phyloP scores from a whole-genome alignment of 2,797 vertebrate genomes.

The Propithecus perrieri region DNA sequence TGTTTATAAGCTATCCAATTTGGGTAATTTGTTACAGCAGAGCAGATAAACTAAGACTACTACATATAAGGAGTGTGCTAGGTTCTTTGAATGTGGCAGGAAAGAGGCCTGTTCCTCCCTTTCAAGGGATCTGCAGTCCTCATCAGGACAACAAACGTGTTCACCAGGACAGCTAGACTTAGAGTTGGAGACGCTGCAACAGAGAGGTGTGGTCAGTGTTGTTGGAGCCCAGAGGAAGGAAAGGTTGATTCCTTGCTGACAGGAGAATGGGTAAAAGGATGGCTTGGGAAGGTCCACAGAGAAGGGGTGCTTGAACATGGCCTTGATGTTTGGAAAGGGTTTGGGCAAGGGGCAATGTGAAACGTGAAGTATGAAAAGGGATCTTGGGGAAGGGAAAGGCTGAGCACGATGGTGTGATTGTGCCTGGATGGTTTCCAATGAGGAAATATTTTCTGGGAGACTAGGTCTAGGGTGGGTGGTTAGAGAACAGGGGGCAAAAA shows the following conservation, averaged over 20 bases:
- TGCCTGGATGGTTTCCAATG: not conserved
- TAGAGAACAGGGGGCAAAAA: not conserved
- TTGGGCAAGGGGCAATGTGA: not conserved
- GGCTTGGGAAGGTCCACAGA: not conserved
- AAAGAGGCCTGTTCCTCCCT: not conserved
- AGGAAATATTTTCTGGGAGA: not conserved
- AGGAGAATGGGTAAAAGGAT: not conserved
- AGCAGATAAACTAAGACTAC: not conserved
- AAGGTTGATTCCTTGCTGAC: rapidly evolving
- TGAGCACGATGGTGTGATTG: not conserved
- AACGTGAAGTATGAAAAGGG: not conserved
- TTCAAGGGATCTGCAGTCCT: not conserved
- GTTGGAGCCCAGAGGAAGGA: not conserved
- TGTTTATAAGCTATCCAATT: not conserved
- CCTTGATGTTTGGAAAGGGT: not conserved
- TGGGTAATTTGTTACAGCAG: not conserved
- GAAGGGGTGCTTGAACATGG: not conserved
- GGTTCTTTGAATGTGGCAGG: not conserved
- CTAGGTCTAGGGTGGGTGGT: not conserved
- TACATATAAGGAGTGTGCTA: not conserved
- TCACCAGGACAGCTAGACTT: not conserved
- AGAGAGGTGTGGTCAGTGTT: too few relatives aligned
- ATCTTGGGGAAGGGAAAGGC: not conserved
- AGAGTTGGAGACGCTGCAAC: rapidly evolving
- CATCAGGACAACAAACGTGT: not conserved